phyloP scores from a whole-genome alignment of 2,888 invertebrate genomes.

The Willowsia nigromaculata region DNA sequence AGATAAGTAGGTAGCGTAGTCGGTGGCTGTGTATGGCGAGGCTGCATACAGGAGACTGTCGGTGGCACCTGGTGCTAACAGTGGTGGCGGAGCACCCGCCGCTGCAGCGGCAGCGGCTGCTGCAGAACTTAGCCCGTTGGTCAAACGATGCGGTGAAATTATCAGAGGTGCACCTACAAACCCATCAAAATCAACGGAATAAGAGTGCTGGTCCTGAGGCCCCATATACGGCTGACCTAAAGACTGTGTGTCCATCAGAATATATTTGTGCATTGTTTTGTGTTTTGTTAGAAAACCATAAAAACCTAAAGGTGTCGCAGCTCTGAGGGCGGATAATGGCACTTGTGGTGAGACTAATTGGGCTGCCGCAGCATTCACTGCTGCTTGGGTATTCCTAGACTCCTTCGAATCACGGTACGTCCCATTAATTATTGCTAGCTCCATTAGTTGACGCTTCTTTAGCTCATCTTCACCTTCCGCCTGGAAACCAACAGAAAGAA shows the following conservation, averaged over 20 bases:
- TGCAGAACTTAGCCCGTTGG: conserved; percentile 80
- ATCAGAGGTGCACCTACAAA: conserved; percentile 91
- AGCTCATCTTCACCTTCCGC: conserved; percentile 99
- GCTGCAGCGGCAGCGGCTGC: conserved; percentile 85
- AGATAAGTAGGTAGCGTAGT: conserved; percentile 95
- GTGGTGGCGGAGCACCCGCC: conserved; percentile 83
- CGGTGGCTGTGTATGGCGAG: conserved; percentile 83
- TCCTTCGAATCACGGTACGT: conserved; percentile 96
- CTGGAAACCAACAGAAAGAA: conserved; percentile 83
- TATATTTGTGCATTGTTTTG: conserved; percentile 77
- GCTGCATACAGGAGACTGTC: conserved; percentile 92
- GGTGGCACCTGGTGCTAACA: conserved; percentile 85
- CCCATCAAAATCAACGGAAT: conserved; percentile 78
- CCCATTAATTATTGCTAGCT: conserved; percentile 99
- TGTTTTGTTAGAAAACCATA: conserved; percentile 79
- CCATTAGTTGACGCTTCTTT: conserved; percentile 99
- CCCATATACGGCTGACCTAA: conserved; percentile 75
- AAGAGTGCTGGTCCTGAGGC: conserved; percentile 72
- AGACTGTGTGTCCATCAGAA: conserved; percentile 77
- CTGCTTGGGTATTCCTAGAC: conserved; percentile 75
- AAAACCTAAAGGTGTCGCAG: conserved; percentile 79
- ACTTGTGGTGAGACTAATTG: conserved; percentile 79
- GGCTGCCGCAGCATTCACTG: conserved; percentile 76
- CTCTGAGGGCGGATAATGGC: conserved; percentile 79
- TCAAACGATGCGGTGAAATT: conserved; percentile 86